These are phyloP conservation scores for Nomada lathburiana DNA, from an alignment of 2,888 invertebrate genomes.

Conservation along the genomic window DNA sequence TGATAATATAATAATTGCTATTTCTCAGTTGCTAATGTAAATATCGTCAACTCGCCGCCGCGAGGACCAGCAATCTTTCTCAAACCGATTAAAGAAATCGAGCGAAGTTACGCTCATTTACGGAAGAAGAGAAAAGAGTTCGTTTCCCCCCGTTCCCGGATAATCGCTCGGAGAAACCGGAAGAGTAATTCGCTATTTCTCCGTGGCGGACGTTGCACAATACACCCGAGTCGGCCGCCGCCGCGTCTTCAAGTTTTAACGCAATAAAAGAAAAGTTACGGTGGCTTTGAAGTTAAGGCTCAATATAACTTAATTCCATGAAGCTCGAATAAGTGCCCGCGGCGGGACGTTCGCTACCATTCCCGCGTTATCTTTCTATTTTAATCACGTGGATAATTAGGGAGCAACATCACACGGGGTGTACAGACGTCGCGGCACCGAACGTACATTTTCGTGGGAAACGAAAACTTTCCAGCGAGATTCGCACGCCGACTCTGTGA, in stretches of 20 bases:
- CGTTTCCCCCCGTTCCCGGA: background rate
- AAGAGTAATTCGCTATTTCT: constrained; percentile 33
- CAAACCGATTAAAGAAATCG: background rate
- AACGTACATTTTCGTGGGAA: background rate
- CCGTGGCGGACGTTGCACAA: constrained; percentile 29
- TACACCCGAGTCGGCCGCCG: constrained; percentile 27
- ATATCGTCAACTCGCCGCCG: too few species aligned
- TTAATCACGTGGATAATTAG: constrained; percentile 32
- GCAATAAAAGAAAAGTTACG: constrained; percentile 64
- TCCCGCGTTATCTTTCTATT: constrained; percentile 41
- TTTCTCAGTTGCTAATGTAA: too few species aligned
- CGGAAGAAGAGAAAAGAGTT: background rate
- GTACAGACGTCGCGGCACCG: background rate
- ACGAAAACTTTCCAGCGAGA: background rate
- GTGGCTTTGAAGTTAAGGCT: constrained; percentile 37
- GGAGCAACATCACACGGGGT: background rate
- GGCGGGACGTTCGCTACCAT: constrained; percentile 20
- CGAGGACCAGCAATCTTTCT: too few species aligned
- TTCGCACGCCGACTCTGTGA: background rate
- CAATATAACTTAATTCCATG: constrained; percentile 16
- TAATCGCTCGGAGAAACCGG: background rate
- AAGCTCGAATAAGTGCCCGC: constrained; percentile 31
- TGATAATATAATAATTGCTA: too few species aligned
- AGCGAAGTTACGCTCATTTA: background rate
- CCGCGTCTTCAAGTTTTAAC: constrained; percentile 59